Conservation (phyloP, 1,140 invertebrate species). For the Monomorium pharaonis region DNA sequence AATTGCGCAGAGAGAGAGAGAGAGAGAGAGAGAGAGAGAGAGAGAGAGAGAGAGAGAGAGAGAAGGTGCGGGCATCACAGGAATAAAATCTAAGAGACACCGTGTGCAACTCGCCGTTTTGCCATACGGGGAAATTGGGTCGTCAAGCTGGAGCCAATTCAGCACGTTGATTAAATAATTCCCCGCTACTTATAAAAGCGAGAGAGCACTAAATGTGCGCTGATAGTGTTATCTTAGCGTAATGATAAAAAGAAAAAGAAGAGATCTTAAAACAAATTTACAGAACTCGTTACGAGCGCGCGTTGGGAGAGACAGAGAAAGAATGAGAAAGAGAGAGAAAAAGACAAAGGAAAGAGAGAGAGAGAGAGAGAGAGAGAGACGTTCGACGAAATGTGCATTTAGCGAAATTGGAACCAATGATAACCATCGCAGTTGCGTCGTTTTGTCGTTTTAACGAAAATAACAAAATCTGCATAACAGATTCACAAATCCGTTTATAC, state of each 20-base stretch:
- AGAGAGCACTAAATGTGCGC: conserved; percentile 83
- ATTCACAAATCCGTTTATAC: conserved; percentile 14
- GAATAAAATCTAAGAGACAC: conserved; percentile 54
- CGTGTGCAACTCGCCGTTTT: conserved; percentile 64
- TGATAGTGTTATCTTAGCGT: conserved; percentile 84
- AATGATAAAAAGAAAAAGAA: conserved; percentile 82
- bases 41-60: background rate
- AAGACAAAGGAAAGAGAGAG: too few species aligned
- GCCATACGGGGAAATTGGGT: conserved; percentile 80
- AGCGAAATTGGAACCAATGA: background rate
- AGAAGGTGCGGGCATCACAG: background rate
- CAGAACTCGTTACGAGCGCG: conserved; percentile 54
- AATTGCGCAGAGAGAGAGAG: conserved; percentile 16
- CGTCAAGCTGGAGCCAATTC: conserved; percentile 82
- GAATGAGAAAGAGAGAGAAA: too few species aligned
- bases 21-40: background rate
- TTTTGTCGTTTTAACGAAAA: background rate
- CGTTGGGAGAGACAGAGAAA: too few species aligned
- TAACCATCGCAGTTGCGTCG: background rate
- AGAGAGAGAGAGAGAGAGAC: too few species aligned
- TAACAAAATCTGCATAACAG: conserved; percentile 13
- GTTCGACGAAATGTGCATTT: too few species aligned
- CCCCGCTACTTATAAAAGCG: conserved; percentile 84
- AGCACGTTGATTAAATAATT: conserved; percentile 85
- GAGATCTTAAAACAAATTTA: conserved; percentile 78